Conservation (phyloP, 2,797 vertebrate species). For the Austrolebias charrua region DNA sequence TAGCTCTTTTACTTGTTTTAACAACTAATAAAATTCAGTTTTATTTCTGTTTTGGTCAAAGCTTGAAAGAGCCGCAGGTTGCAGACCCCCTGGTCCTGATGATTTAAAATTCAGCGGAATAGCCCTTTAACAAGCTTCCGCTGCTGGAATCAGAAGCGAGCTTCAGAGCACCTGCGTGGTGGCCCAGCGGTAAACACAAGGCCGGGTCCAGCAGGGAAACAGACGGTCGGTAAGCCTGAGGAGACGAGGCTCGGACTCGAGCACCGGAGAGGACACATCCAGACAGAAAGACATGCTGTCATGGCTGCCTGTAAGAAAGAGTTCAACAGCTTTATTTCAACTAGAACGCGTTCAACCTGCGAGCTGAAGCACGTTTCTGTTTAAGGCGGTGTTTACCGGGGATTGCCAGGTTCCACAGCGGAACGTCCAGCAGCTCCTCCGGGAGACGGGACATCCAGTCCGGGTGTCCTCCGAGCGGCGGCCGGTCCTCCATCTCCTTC, state of each 20-base stretch:
- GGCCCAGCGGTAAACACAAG: conserved; percentile 70
- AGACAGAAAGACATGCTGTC: conserved; percentile 90
- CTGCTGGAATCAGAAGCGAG: neutral
- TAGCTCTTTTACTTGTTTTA: no score
- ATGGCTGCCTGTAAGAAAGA: conserved; percentile 81
- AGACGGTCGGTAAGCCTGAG: conserved; percentile 71
- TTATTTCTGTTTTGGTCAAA: no score
- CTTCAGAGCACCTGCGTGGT: conserved; percentile 66
- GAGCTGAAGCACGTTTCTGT: neutral
- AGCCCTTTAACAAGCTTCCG: neutral
- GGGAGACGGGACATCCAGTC: conserved; percentile 76
- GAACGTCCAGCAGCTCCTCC: conserved; percentile 49
- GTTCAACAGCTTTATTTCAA: neutral
- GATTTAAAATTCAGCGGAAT: neutral
- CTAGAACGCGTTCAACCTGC: neutral
- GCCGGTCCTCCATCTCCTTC: conserved; percentile 28
- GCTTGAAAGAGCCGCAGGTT: no score
- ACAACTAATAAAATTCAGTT: no score
- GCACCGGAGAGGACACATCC: conserved; percentile 75
- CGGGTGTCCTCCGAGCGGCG: conserved; percentile 5
- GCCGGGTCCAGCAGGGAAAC: conserved; percentile 56
- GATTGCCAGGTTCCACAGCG: conserved; percentile 70
- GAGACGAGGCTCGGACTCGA: conserved; percentile 64
- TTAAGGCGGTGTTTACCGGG: conserved; percentile 53
- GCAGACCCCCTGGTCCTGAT: no score